Conservation (phyloP, 2,797 vertebrate genomes). For the Anabacerthia variegaticeps region DNA sequence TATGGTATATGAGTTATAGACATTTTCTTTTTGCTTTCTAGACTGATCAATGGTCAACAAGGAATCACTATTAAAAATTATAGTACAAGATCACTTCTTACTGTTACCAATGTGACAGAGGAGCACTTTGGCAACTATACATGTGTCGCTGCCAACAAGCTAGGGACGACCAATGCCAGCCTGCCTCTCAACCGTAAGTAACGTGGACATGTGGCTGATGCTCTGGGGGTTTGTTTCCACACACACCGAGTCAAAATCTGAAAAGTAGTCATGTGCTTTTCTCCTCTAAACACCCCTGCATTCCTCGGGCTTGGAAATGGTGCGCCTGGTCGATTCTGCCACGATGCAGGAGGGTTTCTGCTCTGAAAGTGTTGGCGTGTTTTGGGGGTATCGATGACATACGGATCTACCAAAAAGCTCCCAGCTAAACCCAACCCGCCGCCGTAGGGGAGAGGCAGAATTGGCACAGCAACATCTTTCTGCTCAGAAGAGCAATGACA, state of each 20-base stretch:
- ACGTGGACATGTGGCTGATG: background rate
- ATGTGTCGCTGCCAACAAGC: slow-evolving; percentile 94
- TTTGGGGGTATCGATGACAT: background rate
- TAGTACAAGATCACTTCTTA: slow-evolving; percentile 96
- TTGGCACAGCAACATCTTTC: fast-evolving
- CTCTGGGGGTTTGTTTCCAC: background rate
- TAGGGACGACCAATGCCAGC: slow-evolving; percentile 94
- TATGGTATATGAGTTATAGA: slow-evolving; percentile 46
- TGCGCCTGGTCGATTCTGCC: fast-evolving
- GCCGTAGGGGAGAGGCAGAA: fast-evolving
- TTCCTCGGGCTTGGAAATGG: background rate
- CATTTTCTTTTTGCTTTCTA: slow-evolving; percentile 75
- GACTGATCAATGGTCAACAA: slow-evolving; percentile 92
- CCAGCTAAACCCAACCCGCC: fast-evolving
- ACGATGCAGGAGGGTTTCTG: background rate
- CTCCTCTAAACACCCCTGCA: fast-evolving
- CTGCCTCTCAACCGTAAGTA: slow-evolving; percentile 98
- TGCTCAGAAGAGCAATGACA: fast-evolving
- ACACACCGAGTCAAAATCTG: background rate
- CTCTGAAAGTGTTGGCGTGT: fast-evolving
- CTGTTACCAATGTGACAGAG: slow-evolving; percentile 97
- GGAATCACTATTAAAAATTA: slow-evolving; percentile 95
- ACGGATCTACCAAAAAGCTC: fast-evolving
- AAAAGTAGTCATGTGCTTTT: fast-evolving
- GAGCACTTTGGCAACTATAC: slow-evolving; percentile 99